These are phyloP conservation scores for Sciurus niger DNA, from an alignment of 2,113 vertebrate genomes.

Conservation along the genomic window DNA sequence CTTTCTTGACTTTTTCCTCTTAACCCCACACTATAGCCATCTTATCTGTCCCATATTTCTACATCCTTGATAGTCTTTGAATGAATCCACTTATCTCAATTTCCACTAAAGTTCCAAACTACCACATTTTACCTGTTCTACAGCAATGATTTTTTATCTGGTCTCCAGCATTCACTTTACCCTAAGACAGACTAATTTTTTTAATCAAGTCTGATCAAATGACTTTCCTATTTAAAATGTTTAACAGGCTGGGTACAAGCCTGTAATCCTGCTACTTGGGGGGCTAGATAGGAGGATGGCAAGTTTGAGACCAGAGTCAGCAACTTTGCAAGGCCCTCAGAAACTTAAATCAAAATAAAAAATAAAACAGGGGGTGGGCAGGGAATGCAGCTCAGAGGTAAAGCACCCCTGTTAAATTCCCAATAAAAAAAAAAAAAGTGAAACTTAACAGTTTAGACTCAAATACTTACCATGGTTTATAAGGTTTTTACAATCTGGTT, in stretches of 20 bases:
- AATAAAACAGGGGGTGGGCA: too few species aligned
- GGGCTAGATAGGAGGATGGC: too few species aligned
- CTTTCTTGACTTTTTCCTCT: background rate
- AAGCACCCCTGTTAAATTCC: too few species aligned
- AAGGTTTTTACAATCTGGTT: constrained; percentile 17
- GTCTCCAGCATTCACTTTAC: background rate
- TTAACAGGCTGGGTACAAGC: background rate
- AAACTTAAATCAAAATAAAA: too few species aligned
- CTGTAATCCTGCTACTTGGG: too few species aligned
- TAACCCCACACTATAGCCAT: background rate
- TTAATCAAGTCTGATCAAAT: background rate
- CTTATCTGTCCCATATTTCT: background rate
- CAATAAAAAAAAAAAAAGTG: background rate
- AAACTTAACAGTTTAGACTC: background rate
- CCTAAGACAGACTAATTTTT: background rate
- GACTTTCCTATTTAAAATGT: background rate
- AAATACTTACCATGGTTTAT: background rate
- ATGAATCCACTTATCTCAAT: background rate
- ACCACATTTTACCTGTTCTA: background rate
- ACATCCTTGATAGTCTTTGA: background rate
- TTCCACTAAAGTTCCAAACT: background rate
- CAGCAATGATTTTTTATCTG: background rate
- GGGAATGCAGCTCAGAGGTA: too few species aligned
- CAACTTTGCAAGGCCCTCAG: too few species aligned
- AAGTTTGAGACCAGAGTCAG: too few species aligned